phyloP scores from a whole-genome alignment of 2,797 vertebrate genomes.

The Chelon labrosus region DNA sequence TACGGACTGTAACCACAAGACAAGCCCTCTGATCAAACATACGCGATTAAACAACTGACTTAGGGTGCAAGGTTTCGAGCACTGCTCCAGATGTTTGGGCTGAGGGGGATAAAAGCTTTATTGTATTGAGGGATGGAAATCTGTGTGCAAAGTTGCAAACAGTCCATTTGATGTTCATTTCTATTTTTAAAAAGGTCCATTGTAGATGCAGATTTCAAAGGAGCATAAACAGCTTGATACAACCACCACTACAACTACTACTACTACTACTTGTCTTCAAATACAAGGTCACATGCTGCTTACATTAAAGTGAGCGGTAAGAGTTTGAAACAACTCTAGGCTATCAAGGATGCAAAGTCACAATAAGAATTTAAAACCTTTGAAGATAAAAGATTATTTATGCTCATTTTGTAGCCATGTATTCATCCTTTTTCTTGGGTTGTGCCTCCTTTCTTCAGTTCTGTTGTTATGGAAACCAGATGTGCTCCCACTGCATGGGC shows the following conservation, averaged over 20 bases:
- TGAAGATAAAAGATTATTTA: neutral
- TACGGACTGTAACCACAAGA: neutral
- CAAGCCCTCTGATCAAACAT: neutral
- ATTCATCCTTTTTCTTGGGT: neutral
- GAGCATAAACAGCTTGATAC: neutral
- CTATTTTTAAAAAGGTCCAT: neutral
- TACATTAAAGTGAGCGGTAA: neutral
- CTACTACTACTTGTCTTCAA: neutral
- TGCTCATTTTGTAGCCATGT: neutral
- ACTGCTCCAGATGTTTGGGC: neutral
- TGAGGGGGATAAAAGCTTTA: neutral
- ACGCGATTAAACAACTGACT: neutral
- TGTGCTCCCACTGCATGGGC: neutral
- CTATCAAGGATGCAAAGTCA: too few species aligned
- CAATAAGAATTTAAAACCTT: too few species aligned
- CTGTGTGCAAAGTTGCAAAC: neutral
- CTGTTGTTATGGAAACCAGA: neutral
- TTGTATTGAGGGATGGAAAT: neutral
- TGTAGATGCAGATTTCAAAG: neutral
- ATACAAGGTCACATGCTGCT: neutral
- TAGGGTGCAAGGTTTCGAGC: neutral
- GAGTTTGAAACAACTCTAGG: too few species aligned
- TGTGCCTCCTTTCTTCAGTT: neutral
- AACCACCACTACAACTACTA: neutral
- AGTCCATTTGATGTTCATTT: neutral